A percentile compares a stretch with the other conserved stretches of the same genome.
phyloP scores from a whole-genome alignment of 2,888 invertebrate species.

The Polia nebulosa region DNA sequence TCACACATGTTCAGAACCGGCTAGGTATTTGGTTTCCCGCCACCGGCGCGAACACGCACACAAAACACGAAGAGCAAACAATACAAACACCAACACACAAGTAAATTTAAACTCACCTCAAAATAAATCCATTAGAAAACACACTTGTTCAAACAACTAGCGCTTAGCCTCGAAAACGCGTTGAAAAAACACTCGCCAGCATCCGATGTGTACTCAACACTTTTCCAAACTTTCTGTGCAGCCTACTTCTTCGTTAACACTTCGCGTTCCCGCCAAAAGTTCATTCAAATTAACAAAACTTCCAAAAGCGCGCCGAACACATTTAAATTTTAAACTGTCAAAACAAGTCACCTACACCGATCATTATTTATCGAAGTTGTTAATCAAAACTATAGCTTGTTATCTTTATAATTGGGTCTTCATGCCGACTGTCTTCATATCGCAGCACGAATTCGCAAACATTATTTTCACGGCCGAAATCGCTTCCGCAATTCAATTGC shows the following conservation, averaged over 20 bases:
- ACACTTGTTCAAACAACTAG: constrained; percentile 91
- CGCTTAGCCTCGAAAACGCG: constrained; percentile 91
- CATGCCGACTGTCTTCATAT: constrained; percentile 73
- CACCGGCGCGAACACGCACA: constrained; percentile 89
- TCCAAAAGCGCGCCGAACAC: constrained; percentile 65
- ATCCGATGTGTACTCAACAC: constrained; percentile 88
- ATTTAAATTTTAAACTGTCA: constrained; percentile 69
- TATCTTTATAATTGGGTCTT: constrained; percentile 75
- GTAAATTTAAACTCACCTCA: constrained; percentile 91
- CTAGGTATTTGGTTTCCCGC: constrained; percentile 91
- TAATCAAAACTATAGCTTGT: constrained; percentile 74
- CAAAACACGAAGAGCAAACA: constrained; percentile 89
- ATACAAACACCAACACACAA: constrained; percentile 90
- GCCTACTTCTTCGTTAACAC: constrained; percentile 81
- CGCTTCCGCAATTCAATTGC: constrained; percentile 84
- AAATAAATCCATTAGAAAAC: constrained; percentile 92
- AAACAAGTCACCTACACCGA: constrained; percentile 61
- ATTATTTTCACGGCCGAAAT: constrained; percentile 76
- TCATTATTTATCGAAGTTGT: constrained; percentile 65
- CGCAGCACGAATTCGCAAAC: constrained; percentile 75
- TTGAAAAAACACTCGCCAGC: constrained; percentile 90
- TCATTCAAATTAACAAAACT: constrained; percentile 73
- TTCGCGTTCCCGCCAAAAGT: constrained; percentile 82
- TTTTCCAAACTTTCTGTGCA: constrained; percentile 89
- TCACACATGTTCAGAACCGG: constrained; percentile 83